These are phyloP conservation scores for Myxocyprinus asiaticus DNA, from an alignment of 2,113 vertebrate genomes.

Conservation along the genomic window DNA sequence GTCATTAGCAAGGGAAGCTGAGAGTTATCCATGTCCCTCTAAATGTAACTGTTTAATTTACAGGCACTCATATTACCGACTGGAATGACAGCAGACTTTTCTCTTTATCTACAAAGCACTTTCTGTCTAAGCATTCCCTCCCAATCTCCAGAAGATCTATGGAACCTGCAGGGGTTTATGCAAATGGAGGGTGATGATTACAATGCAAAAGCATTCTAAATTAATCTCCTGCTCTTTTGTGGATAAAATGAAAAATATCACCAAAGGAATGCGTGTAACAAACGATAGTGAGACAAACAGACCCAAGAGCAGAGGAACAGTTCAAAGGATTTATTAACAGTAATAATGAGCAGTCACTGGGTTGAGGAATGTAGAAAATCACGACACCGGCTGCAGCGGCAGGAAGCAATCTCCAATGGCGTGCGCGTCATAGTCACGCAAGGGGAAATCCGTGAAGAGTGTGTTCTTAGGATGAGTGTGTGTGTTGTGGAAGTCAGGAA, in stretches of 20 bases:
- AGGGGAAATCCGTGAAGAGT: too few species aligned
- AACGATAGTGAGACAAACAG: too few species aligned
- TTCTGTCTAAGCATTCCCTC: conserved; percentile 7
- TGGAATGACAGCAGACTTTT: neutral
- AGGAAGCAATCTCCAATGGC: too few species aligned
- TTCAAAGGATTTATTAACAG: too few species aligned
- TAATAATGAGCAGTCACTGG: too few species aligned
- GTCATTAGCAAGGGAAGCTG: conserved; percentile 17
- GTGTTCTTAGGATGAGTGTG: too few species aligned
- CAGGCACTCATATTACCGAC: conserved; percentile 11
- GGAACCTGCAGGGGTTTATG: conserved; percentile 12
- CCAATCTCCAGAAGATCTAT: conserved; percentile 25
- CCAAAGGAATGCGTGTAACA: neutral
- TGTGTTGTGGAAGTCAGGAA: too few species aligned
- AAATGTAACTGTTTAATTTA: conserved; percentile 20
- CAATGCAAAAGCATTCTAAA: conserved; percentile 30
- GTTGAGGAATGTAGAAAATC: too few species aligned
- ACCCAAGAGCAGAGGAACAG: too few species aligned
- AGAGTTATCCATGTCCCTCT: conserved; percentile 14
- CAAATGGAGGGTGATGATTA: conserved; percentile 16
- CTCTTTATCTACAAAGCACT: conserved; percentile 24
- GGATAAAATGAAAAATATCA: conserved; percentile 14
- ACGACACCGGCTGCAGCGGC: too few species aligned
- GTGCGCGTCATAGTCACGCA: too few species aligned
- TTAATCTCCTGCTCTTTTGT: conserved; percentile 17